Base-by-base conservation (phyloP, 2,797 vertebrate genomes). In the Mionectes olivaceus region DNA sequence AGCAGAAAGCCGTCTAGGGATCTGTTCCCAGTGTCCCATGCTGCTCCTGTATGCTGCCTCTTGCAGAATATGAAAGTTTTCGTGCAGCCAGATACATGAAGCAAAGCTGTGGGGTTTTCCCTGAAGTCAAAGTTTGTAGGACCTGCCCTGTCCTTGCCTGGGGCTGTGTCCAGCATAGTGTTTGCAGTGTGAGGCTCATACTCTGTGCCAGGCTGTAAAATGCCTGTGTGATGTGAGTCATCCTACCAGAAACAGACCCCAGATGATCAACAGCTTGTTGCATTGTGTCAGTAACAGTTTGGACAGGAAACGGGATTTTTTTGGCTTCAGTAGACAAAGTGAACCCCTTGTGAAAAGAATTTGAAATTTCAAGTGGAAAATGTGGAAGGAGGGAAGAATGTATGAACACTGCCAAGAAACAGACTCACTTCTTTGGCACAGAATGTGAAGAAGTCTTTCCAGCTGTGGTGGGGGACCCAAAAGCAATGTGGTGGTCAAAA, bases 341-440 rank as follows among this genome's bases (percentile, higher is more conserved):
- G 56, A 96, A 87, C 33, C 87, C 87, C 73, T 85, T 30, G 87
- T 93, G 85, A 93, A 82, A 92, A 95, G 67, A 76, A 88, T 73
- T 84, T 93, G 71, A 85, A 75, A 71, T 89, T 96, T 94, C 68
- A 76, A 91, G 68, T 88, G 77, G 83, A 95, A 83, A 88, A 68
- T 74, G 64, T 77, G 52, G 73, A 91, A 80, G 52, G 57, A 81
- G 53, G 39, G 76, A 81, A 83, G 59, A 95, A 86, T 41, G 43
- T 39, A 70, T 61, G 90, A 83, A 61, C 25, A 77, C 61, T 53
- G 84, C 87, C 74, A 77, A 78, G 87, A 89, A 94, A 74, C 56
- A 87, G 46, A 85, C 56, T 93, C 59, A 50, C 23, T 94, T 46
- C 46, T 91, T 52, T 91, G 76, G 63, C 71, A 89, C 33, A 70